These are phyloP conservation scores for Brachypodius melanocephalos DNA, from an alignment of 2,113 vertebrate species.

Conservation along the genomic window DNA sequence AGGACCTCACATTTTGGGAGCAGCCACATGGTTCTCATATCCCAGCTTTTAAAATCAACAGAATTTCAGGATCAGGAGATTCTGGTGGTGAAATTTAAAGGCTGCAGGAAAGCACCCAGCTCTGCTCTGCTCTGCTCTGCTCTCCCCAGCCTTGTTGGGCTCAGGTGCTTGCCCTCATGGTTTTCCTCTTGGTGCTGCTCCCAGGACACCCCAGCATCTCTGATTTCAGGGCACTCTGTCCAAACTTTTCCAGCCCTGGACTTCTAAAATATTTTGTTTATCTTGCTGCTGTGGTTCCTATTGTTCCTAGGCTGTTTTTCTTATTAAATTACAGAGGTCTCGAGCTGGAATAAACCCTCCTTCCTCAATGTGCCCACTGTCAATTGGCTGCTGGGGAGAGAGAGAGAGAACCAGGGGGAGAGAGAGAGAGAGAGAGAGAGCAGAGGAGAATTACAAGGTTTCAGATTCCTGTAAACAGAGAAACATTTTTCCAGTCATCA, in stretches of 20 bases:
- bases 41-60: not conserved
- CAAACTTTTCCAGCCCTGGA: not conserved
- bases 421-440: not conserved
- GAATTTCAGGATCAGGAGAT: not conserved
- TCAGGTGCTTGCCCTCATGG: not conserved
- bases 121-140: not conserved
- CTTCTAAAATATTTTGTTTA: not conserved
- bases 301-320: conserved; percentile 4
- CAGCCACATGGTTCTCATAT: fast-evolving
- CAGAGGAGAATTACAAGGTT: conserved; percentile 60
- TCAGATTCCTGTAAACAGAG: conserved; percentile 69
- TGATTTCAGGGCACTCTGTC: not conserved
- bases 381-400: not conserved
- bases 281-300: not conserved
- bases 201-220: not conserved
- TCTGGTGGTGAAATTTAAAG: not conserved
- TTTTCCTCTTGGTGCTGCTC: not conserved
- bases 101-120: not conserved
- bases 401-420: not conserved
- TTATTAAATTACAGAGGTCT: conserved; percentile 40
- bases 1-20: not conserved
- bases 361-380: not conserved
- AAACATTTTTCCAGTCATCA: conserved; percentile 66
- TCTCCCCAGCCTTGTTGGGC: not conserved
- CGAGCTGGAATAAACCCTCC: not conserved